These are phyloP conservation scores for Gerris buenoi DNA, from an alignment of 1,140 invertebrate species.

Conservation along the genomic window DNA sequence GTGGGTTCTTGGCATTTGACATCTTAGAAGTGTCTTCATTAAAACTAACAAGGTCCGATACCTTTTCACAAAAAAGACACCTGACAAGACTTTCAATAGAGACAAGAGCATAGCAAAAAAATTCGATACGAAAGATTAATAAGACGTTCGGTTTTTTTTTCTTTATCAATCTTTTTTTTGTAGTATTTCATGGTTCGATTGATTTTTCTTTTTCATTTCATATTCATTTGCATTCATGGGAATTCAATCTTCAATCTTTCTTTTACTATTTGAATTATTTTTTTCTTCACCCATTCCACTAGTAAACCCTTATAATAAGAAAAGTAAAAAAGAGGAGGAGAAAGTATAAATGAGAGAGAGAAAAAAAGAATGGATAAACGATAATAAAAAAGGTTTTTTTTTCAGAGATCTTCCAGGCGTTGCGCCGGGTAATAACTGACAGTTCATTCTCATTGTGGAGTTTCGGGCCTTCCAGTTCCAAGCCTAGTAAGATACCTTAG, in stretches of 20 bases:
- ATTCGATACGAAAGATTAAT: not conserved
- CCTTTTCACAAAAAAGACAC: not conserved
- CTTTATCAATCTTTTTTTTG: not conserved
- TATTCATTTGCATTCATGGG: too few relatives aligned
- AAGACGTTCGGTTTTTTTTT: not conserved
- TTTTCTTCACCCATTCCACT: too few relatives aligned
- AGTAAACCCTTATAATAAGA: too few relatives aligned
- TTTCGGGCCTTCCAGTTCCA: too few relatives aligned
- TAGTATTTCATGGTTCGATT: not conserved
- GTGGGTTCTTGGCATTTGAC: too few relatives aligned
- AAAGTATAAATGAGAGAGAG: too few relatives aligned
- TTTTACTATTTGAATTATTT: too few relatives aligned
- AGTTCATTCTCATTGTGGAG: not conserved
- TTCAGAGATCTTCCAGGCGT: not conserved
- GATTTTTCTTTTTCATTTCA: too few relatives aligned
- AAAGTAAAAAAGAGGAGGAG: too few relatives aligned
- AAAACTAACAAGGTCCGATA: not conserved
- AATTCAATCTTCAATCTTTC: too few relatives aligned
- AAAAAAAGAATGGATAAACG: not conserved
- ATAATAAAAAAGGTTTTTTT: not conserved
- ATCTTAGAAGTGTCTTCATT: not conserved
- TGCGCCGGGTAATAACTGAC: not conserved
- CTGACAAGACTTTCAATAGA: not conserved
- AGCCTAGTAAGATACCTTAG: too few relatives aligned
- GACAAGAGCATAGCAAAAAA: too few relatives aligned